These are phyloP conservation scores for Molorchus minor DNA, from an alignment of 2,888 invertebrate genomes.

Conservation along the genomic window DNA sequence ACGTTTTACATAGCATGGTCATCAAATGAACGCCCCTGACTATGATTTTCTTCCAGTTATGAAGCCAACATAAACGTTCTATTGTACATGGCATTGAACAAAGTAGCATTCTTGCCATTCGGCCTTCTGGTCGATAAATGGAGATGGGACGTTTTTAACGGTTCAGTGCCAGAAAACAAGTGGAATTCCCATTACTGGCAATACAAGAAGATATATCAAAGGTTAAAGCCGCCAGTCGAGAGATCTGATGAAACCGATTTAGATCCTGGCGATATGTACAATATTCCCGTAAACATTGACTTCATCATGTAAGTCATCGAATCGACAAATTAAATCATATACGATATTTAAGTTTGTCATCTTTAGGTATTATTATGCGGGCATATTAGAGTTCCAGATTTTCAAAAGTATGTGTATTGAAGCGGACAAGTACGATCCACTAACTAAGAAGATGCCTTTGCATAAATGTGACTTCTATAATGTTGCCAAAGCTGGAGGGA, in stretches of 20 bases:
- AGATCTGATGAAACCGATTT: constrained; percentile 61
- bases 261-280: constrained; percentile 64
- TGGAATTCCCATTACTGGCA: constrained; percentile 64
- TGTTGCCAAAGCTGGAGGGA: constrained; percentile 57
- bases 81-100: constrained; percentile 63
- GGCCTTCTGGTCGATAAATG: constrained; percentile 68
- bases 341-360: not conserved
- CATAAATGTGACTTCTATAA: constrained; percentile 54
- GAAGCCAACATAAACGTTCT: constrained; percentile 64
- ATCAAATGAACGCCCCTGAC: too few species aligned
- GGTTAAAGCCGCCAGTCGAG: constrained; percentile 61
- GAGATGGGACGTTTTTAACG: constrained; percentile 69
- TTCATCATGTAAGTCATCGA: constrained; percentile 59
- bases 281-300: constrained; percentile 61
- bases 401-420: constrained; percentile 74
- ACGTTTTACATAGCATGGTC: too few species aligned
- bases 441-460: constrained; percentile 52
- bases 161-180: constrained; percentile 57
- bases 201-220: constrained; percentile 61
- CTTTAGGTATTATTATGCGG: constrained; percentile 71
- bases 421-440: constrained; percentile 71
- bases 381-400: constrained; percentile 82
- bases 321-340: not conserved
- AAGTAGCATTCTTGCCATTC: constrained; percentile 68
- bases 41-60: constrained; percentile 22